Base-by-base conservation (phyloP, 2,888 invertebrate species). In the Coelopa pilipes region DNA sequence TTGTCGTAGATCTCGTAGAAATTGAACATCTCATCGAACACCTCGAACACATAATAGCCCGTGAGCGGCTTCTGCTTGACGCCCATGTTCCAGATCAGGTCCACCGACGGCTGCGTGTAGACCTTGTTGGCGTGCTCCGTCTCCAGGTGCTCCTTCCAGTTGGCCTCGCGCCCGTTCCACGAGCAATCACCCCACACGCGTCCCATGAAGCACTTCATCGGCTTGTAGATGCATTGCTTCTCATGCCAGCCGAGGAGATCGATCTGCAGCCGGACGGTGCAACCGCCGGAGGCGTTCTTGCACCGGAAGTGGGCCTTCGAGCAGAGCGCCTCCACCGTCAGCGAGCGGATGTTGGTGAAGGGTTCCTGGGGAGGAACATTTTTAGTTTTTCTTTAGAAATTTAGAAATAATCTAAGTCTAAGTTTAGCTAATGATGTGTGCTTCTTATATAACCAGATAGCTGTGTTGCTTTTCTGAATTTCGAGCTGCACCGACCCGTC, bases 71-170 rank as follows among this genome's bases (percentile, higher is more conserved):
- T 82, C n/a, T 81, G 79, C n/a, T 83, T 82, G 57, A 78, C 75
- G 2, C 75, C 79, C 82, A 87, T 81, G 71, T 87, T 80, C 87
- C 87, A 87, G 1, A 79, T 77, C 24, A 87, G 76, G 63, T 85
- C 80, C 0, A 79, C 81, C 0, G 74, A 78, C 46, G 76, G 76
- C 0, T 77, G 57, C 11, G 73, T 76, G 63, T 84, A 87, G 7
- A 91, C 89, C 78, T 88, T 89, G 72, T 89, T 87, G 69, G 87
- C 86, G 79, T 91, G 91, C 15, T 89, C 86, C 46, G 80, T 74
- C 79, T 90, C 90, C 80, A 91, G 89, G 80, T 91, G 91, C 78
- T 90, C 89, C 87, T 91, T 90, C 91, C 91, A 91, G 71, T 90
- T 89, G 1, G 90, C 89, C 76, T 91, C 91, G 45, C 89, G 86